Evolutionary conservation across 2,888 invertebrate species (phyloP).

Genomic region (Acanthococcus lagerstroemiae): DNA sequence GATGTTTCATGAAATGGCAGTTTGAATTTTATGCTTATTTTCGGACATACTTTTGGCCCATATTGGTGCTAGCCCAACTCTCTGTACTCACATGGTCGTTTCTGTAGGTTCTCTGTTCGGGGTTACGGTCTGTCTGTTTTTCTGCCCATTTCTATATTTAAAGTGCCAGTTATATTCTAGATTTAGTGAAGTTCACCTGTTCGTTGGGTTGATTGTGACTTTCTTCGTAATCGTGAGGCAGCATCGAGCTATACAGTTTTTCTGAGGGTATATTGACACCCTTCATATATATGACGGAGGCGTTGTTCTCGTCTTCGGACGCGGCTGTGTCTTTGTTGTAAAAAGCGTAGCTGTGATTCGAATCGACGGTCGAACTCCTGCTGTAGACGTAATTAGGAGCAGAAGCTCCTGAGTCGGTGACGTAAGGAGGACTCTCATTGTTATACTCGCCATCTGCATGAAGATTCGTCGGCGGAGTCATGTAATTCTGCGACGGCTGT

Average conservation of each 20-base stretch:
- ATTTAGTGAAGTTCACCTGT: not conserved
- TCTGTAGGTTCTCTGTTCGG: too few species aligned
- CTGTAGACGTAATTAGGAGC: too few species aligned
- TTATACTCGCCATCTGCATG: not conserved
- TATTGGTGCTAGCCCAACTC: too few species aligned
- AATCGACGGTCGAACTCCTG: too few species aligned
- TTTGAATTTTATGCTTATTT: too few species aligned
- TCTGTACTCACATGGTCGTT: too few species aligned
- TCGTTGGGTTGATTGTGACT: slow-evolving; percentile 6
- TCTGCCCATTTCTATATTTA: too few species aligned
- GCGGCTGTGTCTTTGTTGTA: slow-evolving; percentile 3
- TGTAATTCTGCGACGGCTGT: slow-evolving; percentile 2
- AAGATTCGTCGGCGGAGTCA: not conserved
- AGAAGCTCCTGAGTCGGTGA: not conserved
- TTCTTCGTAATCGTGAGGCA: not conserved
- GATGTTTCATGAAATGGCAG: too few species aligned
- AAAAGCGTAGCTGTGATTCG: not conserved
- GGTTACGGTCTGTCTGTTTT: too few species aligned
- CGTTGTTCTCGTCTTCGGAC: not conserved
- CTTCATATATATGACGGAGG: slow-evolving; percentile 15
- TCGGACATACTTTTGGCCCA: too few species aligned
- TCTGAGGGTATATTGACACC: not conserved
- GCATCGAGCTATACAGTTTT: slow-evolving; percentile 10
- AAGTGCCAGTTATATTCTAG: too few species aligned
- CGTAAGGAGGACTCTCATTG: slow-evolving; percentile 12